Evolutionary conservation across 2,113 vertebrate species (phyloP), one percentile per base, ranked within the genome.

Genomic region (Pelecanoides urinatrix): DNA sequence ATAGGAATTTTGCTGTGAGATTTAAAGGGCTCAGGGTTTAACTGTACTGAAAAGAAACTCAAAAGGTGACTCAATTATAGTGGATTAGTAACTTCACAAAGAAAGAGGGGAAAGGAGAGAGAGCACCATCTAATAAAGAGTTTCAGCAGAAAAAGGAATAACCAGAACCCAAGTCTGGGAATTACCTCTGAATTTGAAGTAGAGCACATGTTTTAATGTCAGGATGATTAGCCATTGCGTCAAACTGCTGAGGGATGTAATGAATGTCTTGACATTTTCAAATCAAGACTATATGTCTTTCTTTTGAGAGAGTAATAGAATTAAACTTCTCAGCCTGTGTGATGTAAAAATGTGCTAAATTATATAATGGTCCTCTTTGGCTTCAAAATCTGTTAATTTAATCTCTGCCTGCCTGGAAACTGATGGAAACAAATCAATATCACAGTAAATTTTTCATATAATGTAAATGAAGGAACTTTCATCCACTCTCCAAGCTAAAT

Each of bases 221-320:
- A 94, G 81, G 32, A 70, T 70, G 87, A 94, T 96, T 92, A 95
- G 63, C 85, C 88, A 93, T 86, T 90, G 67, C 84, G 90, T 90
- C 81, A 90, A 47, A 94, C 78, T 90, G 74, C 92, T 79, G 82
- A 92, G 74, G 56, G 82, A 65, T 56, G n/a, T 90, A 91, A 96
- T 90, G 67, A 88, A 86, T 94, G 74, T 73, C 94, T 91, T 95
- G 94, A 83, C 93, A 94, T 95, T 97, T 96, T 94, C 90, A 95
- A 91, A 82, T 79, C 66, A 91, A 95, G 94, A 62, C 74, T 88
- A 66, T 93, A 90, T 70, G 74, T 90, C 92, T 95, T 95, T 66
- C 84, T 90, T 88, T 52, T 70, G 53, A 45, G 34, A 65, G 59
- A 38, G 45, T 88, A 95, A 94, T 92, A 80, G 44, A 88, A 95